Evolutionary conservation across 2,888 invertebrate genomes (phyloP), one percentile per base, ranked within the genome.

Genomic region (Ormyrus rosae): DNA sequence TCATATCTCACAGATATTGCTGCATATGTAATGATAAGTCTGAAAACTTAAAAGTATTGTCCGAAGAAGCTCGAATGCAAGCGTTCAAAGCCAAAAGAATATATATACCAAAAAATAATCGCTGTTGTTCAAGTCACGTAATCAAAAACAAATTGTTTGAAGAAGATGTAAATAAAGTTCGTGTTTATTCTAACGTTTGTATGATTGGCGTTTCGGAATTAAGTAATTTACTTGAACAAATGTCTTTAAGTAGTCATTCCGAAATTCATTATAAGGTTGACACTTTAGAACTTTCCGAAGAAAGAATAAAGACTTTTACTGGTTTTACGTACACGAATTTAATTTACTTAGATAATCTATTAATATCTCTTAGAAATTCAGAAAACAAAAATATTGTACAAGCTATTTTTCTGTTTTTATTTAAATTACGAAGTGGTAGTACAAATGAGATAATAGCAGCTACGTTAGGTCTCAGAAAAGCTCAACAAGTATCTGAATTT

Each of bases 111-210:
- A 68, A 13, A 60, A 51, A 19, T 7, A 76, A 77, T 80, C 76
- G 80, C 70, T 65, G 58, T 63, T 80, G 76, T 68, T 64, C 50
- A 9, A 70, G 75, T 55, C 80, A 77, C 67, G 64, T 76, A 19
- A 71, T 80, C 70, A 80, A 76, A 63, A 80, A 77, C 50, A 56
- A 56, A 68, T 76, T 80, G 76, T 80, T 67, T 71, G 13, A 71
- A 11, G 76, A 80, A 19, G 56, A 77, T 45, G 13, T 79, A 46
- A 50, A 63, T 6, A 19, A 9, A 61, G 63, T 79, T 56, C 48
- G 61, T 56, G 79, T 79, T 55, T 67, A 68, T 56, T 55, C 10
- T 56, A 74, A 79, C 50, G 67, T 67, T n/a, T n/a, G n/a, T n/a
- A n/a, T n/a, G n/a, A n/a, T n/a, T n/a, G n/a, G n/a, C n/a, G n/a